phyloP scores from a whole-genome alignment of 2,797 vertebrate genomes.

The Cynopterus sphinx region DNA sequence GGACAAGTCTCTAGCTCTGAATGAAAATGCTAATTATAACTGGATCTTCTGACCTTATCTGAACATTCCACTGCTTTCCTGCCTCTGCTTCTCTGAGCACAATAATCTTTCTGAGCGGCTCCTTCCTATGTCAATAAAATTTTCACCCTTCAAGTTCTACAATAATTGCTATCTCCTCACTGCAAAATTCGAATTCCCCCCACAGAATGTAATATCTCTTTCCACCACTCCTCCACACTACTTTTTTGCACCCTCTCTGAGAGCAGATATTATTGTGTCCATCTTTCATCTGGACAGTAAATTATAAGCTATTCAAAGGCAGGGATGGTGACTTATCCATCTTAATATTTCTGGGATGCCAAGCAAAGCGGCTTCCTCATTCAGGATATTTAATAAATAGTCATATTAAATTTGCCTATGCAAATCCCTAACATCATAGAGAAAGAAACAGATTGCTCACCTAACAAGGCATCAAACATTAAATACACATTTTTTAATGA shows the following conservation, averaged over 20 bases:
- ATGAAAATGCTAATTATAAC: slow-evolving; percentile 64
- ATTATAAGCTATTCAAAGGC: not conserved
- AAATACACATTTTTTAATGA: slow-evolving; percentile 28
- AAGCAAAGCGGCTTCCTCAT: not conserved
- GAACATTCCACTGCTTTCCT: slow-evolving; percentile 28
- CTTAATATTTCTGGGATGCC: not conserved
- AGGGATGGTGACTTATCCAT: not conserved
- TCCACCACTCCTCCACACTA: not conserved
- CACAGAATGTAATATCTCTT: not conserved
- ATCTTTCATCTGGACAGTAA: not conserved
- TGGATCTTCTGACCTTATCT: slow-evolving; percentile 47
- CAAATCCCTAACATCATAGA: not conserved
- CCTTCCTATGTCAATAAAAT: not conserved
- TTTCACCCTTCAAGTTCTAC: slow-evolving; percentile 17
- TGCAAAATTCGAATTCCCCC: not conserved
- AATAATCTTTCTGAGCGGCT: not conserved
- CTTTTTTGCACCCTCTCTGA: not conserved
- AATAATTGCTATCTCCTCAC: not conserved
- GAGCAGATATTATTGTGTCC: not conserved
- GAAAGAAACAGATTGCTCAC: not conserved
- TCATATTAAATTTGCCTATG: not conserved
- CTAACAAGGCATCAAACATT: not conserved
- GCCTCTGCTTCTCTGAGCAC: slow-evolving; percentile 5
- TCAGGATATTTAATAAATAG: not conserved
- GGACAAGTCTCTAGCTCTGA: slow-evolving; percentile 39